Percentiles rank a stretch among this genome's conserved stretches.
Conservation (phyloP, 2,113 vertebrate species). For the Eudorcas thomsonii region DNA sequence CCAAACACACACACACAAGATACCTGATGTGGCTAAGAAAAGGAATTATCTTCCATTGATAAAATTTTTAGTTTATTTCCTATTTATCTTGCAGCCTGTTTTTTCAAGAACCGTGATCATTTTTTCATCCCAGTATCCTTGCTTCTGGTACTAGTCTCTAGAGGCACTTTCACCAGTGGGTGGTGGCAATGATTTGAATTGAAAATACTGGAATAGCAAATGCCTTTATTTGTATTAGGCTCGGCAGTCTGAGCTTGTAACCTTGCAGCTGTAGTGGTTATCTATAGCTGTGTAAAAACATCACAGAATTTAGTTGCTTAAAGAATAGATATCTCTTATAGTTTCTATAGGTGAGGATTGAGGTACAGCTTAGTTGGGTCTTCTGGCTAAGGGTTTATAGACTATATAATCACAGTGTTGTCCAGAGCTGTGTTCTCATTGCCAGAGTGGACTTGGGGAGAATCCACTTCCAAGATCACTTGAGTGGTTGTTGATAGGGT, state of each 20-base stretch:
- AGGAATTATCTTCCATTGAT: background rate
- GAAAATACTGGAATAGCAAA: background rate
- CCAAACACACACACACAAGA: too few relatives aligned
- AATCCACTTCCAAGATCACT: background rate
- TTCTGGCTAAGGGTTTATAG: background rate
- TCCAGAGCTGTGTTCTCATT: background rate
- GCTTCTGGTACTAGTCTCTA: background rate
- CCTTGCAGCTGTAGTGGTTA: background rate
- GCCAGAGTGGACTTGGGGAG: background rate
- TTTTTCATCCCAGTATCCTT: background rate
- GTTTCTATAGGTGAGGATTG: background rate
- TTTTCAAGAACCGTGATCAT: background rate
- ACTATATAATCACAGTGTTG: background rate
- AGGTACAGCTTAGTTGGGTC: background rate
- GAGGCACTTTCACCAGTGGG: background rate
- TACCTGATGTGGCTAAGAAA: background rate
- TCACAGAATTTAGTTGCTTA: background rate
- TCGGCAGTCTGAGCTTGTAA: background rate
- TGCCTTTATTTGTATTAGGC: background rate
- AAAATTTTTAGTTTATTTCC: background rate
- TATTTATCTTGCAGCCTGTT: background rate
- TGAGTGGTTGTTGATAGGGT: background rate
- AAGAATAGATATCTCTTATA: background rate
- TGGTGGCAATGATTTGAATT: background rate
- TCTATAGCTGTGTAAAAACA: background rate